Base-by-base conservation (phyloP, 2,888 invertebrate genomes). In the Yponomeuta sedellus region DNA sequence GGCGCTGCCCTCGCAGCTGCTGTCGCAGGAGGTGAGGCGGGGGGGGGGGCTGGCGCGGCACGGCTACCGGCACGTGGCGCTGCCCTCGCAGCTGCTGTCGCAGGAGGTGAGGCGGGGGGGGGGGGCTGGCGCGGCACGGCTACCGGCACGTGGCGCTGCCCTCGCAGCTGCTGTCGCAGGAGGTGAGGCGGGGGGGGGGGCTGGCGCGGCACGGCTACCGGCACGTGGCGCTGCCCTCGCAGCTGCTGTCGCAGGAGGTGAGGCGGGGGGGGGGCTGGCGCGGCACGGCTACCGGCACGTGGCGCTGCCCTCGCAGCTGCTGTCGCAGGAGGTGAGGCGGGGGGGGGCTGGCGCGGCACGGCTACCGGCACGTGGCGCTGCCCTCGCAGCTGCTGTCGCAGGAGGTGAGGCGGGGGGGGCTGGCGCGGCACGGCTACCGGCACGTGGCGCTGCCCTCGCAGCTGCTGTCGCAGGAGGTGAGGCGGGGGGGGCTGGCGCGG, bases 1-100 rank as follows among this genome's bases (percentile, higher is more conserved):
- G 76, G 84, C 92, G 61, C 82, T 92, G 71, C 93, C 94, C 0
- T 93, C 93, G 68, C 93, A 94, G 78, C 83, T 94, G 71, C 34
- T 16, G 19, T 34, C 34, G 34, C 71, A 66, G 39, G 85, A 85
- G 65, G 88, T 86, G 77, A 84, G 92, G n/a, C n/a, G n/a, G n/a
- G n/a, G n/a, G n/a, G n/a, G n/a, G n/a, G n/a, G n/a, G n/a, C n/a
- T n/a, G n/a, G n/a, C n/a, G n/a, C n/a, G n/a, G n/a, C n/a, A n/a
- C n/a, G n/a, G 61, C 82, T 92, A 71, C 93, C 94, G 34, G 34
- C 25, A 5, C 25, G 25, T 2, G 3, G 25, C 2, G 25, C 25
- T 25, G 25, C 25, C 25, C 25, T 25, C 25, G 25, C 25, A 25
- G 25, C 25, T 25, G 25, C 25, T 16, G 19, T 34, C 34, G 34